Base-by-base conservation (phyloP, 1,140 invertebrate species). In the Platyscapa corneri region DNA sequence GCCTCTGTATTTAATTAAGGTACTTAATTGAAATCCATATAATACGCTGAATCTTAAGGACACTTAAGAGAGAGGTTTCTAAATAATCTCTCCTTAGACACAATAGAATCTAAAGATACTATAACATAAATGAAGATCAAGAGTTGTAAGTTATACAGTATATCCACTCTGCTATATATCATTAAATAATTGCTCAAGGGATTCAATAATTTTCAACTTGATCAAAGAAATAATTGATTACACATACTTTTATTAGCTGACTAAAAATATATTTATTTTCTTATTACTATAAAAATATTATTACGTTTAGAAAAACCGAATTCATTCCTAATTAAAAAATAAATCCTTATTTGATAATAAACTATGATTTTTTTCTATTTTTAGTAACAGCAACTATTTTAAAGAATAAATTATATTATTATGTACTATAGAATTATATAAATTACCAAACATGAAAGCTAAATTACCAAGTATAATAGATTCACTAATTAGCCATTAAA, bases 11-110 rank as follows among this genome's bases (percentile, higher is more conserved):
- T 39, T 23, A 65, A 64, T 64, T 30, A 27, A 27, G 37, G 27
- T 56, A 79, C 30, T 46, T 46, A n/a, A 64, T 65, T 79, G 37
- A 79, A 79, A 42, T 39, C 27, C 49, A 79, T 65, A 79, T 37
- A 14, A 79, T 79, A 79, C 10, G 42, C 37, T 65, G 37, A 14
- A 46, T 56, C 46, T 77, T 77, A 30, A 70, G 18, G 67, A 70
- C 5, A 5, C 67, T 70, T 37, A 70, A 37, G 34, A 70, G 34
- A 37, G 32, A 70, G 20, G 10, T 20, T 70, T 39, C 32, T 70
- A 20, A 37, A 70, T 70, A 70, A 70, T 70, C 32, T 37, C 12
- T 34, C 34, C 16, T 70, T 20, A 70, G 67, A 70, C 30, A 70
- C 67, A 70, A 70, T 70, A 70, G 67, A 70, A 60, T 10, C 56